Evolutionary conservation across 2,113 vertebrate genomes (phyloP), one percentile per base, ranked within the genome.

Genomic region (Mohoua ochrocephala): DNA sequence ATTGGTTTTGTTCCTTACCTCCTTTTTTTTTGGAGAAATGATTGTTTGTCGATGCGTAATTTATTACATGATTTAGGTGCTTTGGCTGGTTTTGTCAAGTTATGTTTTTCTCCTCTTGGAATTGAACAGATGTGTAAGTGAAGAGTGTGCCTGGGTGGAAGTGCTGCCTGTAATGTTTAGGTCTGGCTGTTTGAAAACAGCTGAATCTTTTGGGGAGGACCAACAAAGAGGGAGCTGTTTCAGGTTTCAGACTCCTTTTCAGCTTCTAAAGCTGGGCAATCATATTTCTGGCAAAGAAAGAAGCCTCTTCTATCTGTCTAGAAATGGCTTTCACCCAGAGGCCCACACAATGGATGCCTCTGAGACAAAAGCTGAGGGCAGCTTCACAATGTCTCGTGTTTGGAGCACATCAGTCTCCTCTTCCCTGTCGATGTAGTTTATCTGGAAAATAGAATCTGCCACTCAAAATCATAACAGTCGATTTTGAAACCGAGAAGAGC

Each of bases 401-500:
- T 57, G 45, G 45, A 54, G 52, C 35, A 59, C 30, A 39, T 30
- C 21, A 27, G 8, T 67, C 24, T 85, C 44, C 42, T 74, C 47
- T 77, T 84, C 54, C 22, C 2, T 56, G 39, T 67, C 4, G 1
- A 1, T 73, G 14, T 41, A 19, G 33, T 27, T 91, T 73, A 19
- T 44, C 33, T 39, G 28, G 60, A 63, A 77, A 75, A 45, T 42
- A 56, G n/a, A 45, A 49, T 69, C 24, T 68, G 44, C 60, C 21
- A 47, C 64, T 35, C 89, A 88, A 42, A 85, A 74, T 64, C 31
- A 1, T 11, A 81, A 33, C 10, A 81, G 50, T 61, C 89, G 31
- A 60, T 93, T 94, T 63, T 91, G 81, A 95, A 94, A 85, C 61
- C 77, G 87, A 61, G 77, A 73, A 69, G 33, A 56, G 79, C 60